Conservation (phyloP, 2,797 vertebrate genomes). For the Ptychobarbus kaznakovi region DNA sequence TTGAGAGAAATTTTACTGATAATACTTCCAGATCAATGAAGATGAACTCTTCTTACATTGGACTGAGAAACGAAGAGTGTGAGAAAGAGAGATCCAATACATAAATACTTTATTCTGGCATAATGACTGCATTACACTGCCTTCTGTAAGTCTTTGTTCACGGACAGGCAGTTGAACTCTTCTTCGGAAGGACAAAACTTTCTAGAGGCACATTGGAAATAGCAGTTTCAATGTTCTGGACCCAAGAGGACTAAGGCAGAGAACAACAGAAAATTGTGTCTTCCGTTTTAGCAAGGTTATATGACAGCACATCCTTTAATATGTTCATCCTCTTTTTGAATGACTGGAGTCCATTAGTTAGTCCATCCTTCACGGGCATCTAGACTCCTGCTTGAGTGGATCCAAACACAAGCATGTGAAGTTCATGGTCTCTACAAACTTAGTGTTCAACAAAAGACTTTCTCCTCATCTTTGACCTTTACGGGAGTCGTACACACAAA, state of each 20-base stretch:
- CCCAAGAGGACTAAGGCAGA: neutral
- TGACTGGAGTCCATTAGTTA: neutral
- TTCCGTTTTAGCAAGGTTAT: conserved; percentile 9
- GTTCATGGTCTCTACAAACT: conserved; percentile 32
- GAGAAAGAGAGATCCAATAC: conserved; percentile 65
- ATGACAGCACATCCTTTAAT: conserved; percentile 11
- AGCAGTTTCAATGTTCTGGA: conserved; percentile 16
- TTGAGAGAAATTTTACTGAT: conserved; percentile 62
- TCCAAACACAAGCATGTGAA: conserved; percentile 36
- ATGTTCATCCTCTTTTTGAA: conserved; percentile 15
- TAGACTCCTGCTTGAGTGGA: conserved; percentile 26
- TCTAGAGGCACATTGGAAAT: conserved; percentile 37
- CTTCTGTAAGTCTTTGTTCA: conserved; percentile 23
- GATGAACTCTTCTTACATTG: conserved; percentile 30
- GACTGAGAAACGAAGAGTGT: conserved; percentile 54
- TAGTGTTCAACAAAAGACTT: conserved; percentile 56
- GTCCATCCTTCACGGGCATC: conserved; percentile 55
- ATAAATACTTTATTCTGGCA: conserved; percentile 81
- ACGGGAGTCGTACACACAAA: conserved; percentile 74
- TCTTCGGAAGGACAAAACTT: conserved; percentile 31
- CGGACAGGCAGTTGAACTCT: conserved; percentile 32
- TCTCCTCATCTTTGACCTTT: conserved; percentile 60
- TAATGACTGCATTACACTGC: conserved; percentile 63
- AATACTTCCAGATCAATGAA: conserved; percentile 63
- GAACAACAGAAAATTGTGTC: conserved; percentile 1